Conservation (phyloP, 2,888 invertebrate species). For the Amblyjoppa proteus region DNA sequence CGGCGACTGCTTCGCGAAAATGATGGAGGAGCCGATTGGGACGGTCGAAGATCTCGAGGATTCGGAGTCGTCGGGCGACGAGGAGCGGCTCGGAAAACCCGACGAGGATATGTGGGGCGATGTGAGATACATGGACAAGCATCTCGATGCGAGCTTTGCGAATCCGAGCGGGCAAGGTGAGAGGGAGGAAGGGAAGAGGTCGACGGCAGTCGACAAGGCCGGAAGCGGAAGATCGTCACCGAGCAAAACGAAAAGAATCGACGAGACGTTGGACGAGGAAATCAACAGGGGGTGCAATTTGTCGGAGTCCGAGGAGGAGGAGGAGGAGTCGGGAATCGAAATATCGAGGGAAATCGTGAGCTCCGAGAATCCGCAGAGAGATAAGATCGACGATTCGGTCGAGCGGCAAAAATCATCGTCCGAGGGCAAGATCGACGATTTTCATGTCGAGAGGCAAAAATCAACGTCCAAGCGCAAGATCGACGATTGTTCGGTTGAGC, state of each 20-base stretch:
- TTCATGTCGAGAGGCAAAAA: no score
- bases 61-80: conserved; percentile 74
- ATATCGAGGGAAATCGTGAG: background rate
- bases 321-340: background rate
- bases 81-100: conserved; percentile 75
- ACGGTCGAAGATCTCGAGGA: conserved; percentile 75
- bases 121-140: conserved; percentile 72
- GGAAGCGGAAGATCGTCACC: conserved; percentile 8
- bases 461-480: no score
- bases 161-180: background rate
- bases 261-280: background rate
- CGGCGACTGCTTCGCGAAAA: conserved; percentile 75
- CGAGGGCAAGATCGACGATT: no score
- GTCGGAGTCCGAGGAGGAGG: background rate
- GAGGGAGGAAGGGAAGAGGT: background rate
- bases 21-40: conserved; percentile 73
- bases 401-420: no score
- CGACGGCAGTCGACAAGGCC: background rate
- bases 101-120: conserved; percentile 79
- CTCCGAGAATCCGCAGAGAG: background rate
- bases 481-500: no score
- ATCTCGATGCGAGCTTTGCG: conserved; percentile 37
- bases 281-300: background rate
- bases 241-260: background rate
- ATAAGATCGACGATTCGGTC: background rate